These are phyloP conservation scores for Callyntrura guangdongensis DNA, from an alignment of 2,888 invertebrate species.

Conservation along the genomic window DNA sequence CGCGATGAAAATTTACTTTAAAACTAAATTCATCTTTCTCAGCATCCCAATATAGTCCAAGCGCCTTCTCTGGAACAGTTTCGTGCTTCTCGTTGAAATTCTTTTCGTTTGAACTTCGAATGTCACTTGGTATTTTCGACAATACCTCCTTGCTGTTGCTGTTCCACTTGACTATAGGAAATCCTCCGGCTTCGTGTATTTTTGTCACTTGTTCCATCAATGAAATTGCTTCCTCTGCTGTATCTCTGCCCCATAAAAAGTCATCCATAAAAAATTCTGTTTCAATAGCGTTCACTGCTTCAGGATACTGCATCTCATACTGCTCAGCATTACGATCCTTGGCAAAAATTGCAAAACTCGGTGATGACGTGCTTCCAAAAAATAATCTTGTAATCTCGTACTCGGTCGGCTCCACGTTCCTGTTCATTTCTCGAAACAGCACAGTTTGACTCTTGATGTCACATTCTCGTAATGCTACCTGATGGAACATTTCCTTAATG, in stretches of 20 bases:
- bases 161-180: conserved; percentile 21
- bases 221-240: neutral
- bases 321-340: conserved; percentile 63
- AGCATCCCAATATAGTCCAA: conserved; percentile 70
- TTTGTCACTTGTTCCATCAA: neutral
- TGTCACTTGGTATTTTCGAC: neutral
- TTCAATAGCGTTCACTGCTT: conserved; percentile 21
- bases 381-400: conserved; percentile 65
- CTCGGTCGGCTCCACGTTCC: neutral
- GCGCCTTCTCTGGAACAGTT: conserved; percentile 8
- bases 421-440: neutral
- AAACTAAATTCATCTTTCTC: conserved; percentile 66
- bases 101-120: neutral
- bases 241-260: neutral
- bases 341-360: conserved; percentile 34
- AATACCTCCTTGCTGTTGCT: neutral
- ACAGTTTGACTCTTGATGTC: conserved; percentile 30
- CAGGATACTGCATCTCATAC: conserved; percentile 40
- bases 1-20: conserved; percentile 49
- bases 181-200: conserved; percentile 21
- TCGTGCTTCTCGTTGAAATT: neutral
- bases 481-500: conserved; percentile 69
- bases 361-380: conserved; percentile 69
- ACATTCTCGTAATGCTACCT: conserved; percentile 1
- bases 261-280: conserved; percentile 63